phyloP scores from a whole-genome alignment of 2,888 invertebrate species.

The Lissonota sp. region DNA sequence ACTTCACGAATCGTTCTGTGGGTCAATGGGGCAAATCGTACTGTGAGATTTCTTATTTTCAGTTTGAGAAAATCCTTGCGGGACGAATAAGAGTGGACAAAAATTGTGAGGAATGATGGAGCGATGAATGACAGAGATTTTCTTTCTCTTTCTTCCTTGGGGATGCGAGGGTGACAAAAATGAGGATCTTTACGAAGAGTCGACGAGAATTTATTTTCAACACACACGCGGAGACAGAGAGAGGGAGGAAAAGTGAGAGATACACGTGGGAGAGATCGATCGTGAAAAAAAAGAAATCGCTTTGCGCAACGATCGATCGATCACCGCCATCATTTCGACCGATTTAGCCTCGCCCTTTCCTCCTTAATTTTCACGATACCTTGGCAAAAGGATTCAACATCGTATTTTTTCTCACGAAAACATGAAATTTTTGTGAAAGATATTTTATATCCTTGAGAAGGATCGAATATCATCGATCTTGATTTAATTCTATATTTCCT shows the following conservation, averaged over 20 bases:
- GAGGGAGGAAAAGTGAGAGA: not conserved
- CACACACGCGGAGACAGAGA: conserved; percentile 12
- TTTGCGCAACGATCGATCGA: conserved; percentile 61
- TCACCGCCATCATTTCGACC: conserved; percentile 45
- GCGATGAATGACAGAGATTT: conserved; percentile 45
- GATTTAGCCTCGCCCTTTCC: conserved; percentile 12
- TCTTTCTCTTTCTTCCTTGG: not conserved
- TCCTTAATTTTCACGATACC: conserved; percentile 21
- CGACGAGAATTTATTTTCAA: conserved; percentile 60
- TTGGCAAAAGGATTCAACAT: conserved; percentile 16
- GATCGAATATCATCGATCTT: not conserved
- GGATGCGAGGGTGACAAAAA: conserved; percentile 41
- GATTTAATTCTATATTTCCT: too few species aligned
- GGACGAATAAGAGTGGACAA: not conserved
- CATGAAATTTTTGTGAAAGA: conserved; percentile 6
- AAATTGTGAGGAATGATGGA: conserved; percentile 53
- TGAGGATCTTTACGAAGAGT: conserved; percentile 34
- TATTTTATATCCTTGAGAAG: not conserved
- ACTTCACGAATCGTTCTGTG: too few species aligned
- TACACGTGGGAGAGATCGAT: conserved; percentile 22
- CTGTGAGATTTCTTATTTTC: conserved; percentile 32
- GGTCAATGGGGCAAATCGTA: not conserved
- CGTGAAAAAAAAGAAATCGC: conserved; percentile 34
- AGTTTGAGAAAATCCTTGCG: not conserved
- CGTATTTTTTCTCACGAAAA: conserved; percentile 19